Base-by-base conservation (phyloP, 2,113 vertebrate genomes). In the Suricata suricatta region DNA sequence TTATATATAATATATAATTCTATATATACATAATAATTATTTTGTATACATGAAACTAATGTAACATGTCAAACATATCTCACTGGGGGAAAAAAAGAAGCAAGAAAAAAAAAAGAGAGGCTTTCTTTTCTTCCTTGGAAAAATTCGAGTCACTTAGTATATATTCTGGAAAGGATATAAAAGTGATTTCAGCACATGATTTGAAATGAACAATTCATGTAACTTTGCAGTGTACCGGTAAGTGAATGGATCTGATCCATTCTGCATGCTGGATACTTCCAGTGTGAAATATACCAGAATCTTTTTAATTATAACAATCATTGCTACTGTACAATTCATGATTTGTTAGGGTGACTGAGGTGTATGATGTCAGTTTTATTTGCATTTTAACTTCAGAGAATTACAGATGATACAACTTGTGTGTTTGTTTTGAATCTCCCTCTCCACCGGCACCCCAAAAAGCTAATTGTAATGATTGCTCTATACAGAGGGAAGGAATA, bases 401-500 rank as follows among this genome's bases (percentile, higher is more conserved):
- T 38, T 50, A 6, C 8, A 25, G 7, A 21, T 82, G 72, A n/a
- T 54, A 19, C 25, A 44, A 93, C 5, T 1, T 38, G 7, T 50
- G 27, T 27, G 0, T 31, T 90, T 94, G 14, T 74, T 91, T 81
- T 50, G 2, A 64, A 38, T 11, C 7, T 12, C 4, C 52, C 4
- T 12, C 13, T 17, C 4, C 27, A 27, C 19, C 12, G 2, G 27
- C 3, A 31, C 25, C 7, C 3, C 2, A 7, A 52, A 47, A 2
- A 76, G 16, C n/a, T 82, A 21, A 33, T 17, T 41, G 7, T 3
- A 33, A 6, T 38, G 47, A 41, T 10, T 13, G 3, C 33, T 74
- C 12, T 47, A 1, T n/a, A 38, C 17, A 35, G 0, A 19, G 54
- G 63, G 35, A 89, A 81, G 41, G 10, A 6, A 38, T 29, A 33